Base-by-base conservation (phyloP, 1,140 invertebrate species). In the Batillaria attramentaria region DNA sequence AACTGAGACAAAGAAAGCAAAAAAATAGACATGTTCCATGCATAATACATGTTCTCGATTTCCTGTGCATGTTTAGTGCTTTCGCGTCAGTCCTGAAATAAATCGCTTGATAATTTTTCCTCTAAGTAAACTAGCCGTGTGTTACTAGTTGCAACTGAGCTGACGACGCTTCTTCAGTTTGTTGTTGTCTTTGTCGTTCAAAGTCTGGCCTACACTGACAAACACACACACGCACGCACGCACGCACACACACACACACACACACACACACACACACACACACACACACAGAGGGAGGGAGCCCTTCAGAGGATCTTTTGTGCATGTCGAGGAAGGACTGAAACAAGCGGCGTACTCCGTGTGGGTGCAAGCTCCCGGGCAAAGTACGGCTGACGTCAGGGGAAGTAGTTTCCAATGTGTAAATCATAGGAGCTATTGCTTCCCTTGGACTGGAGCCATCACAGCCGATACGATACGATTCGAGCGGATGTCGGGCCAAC, bases 241-340 rank as follows among this genome's bases (percentile, higher is more conserved):
- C 57, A 60, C 57, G 31, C 57, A 60, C 57, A 60, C 57, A 60
- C 57, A 60, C 57, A 60, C 57, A 60, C 57, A 60, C 57, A 60
- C 57, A 24, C 57, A 60, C 57, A 60, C 57, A 60, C 57, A 60
- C 24, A 60, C 57, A 60, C 57, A 8, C 24, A 5, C 8, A 60
- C 57, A 5, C 57, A 13, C 57, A 28, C n/a, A n/a, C n/a, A n/a
- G n/a, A n/a, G n/a, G n/a, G n/a, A n/a, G n/a, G n/a, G n/a, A n/a
- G n/a, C n/a, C n/a, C n/a, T n/a, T n/a, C n/a, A n/a, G n/a, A n/a
- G n/a, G n/a, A n/a, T n/a, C n/a, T n/a, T n/a, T n/a, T n/a, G n/a
- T n/a, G n/a, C n/a, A n/a, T 62, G 10, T 62, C n/a, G 28, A 1
- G n/a, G 60, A 62, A 28, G 33, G 60, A 10, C 8, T 28, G 0